phyloP scores from a whole-genome alignment of 1,140 invertebrate genomes.

The Mactra quadrangularis region DNA sequence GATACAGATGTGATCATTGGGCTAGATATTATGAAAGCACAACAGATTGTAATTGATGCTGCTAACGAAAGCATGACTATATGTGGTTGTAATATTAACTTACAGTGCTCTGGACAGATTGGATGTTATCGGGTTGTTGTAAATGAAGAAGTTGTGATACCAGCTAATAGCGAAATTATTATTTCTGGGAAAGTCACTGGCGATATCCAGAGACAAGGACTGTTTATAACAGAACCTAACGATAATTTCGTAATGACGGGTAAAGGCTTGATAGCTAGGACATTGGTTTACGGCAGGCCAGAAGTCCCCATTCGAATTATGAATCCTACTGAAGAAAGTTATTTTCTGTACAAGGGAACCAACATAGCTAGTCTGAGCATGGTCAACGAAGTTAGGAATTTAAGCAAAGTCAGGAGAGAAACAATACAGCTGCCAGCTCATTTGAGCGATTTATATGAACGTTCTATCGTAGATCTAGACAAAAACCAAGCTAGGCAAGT shows the following conservation, averaged over 20 bases:
- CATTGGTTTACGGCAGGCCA: not conserved
- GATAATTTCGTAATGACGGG: not conserved
- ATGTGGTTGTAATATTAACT: too few relatives aligned
- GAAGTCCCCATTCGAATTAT: slow-evolving; percentile 26
- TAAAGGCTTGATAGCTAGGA: not conserved
- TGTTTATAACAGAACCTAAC: not conserved
- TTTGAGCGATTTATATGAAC: too few relatives aligned
- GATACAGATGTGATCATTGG: not conserved
- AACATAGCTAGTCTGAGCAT: slow-evolving; percentile 4
- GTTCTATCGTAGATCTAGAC: not conserved
- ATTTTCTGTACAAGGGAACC: not conserved
- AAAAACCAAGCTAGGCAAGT: not conserved
- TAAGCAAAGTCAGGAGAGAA: not conserved
- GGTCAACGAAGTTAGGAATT: not conserved
- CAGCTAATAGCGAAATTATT: not conserved
- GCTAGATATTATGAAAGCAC: too few relatives aligned
- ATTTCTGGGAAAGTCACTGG: not conserved
- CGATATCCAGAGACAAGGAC: not conserved
- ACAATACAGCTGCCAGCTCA: not conserved
- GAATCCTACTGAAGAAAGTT: not conserved
- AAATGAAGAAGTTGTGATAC: not conserved
- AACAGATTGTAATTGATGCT: not conserved
- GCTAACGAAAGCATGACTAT: too few relatives aligned
- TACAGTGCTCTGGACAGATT: not conserved
- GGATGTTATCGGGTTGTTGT: slow-evolving; percentile 14